A percentile compares a stretch with the other conserved stretches of the same genome.
phyloP scores from a whole-genome alignment of 2,113 vertebrate species.

The Salvelinus namaycush region DNA sequence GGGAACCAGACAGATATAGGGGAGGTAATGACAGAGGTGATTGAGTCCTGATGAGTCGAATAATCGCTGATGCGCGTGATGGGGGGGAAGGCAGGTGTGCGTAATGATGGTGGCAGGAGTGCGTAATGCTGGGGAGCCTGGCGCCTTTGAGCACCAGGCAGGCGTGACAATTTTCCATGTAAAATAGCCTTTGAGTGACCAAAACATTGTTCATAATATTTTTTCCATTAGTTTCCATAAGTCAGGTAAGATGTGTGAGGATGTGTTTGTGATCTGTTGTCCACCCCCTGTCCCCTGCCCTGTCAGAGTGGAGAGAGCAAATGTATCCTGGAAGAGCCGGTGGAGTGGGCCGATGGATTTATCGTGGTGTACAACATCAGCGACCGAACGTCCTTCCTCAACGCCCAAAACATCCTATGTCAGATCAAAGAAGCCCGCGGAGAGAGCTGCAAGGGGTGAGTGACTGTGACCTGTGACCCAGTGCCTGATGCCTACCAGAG shows the following conservation, averaged over 20 bases:
- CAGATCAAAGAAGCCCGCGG: conserved; percentile 59
- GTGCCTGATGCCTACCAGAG: conserved; percentile 28
- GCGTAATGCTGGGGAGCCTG: too few relatives aligned
- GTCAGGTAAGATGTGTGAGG: conserved; percentile 11
- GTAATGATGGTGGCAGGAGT: too few relatives aligned
- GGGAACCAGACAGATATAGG: too few relatives aligned
- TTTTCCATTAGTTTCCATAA: neutral
- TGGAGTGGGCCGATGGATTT: conserved; percentile 66
- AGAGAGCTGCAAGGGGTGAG: conserved; percentile 59
- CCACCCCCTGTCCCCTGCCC: neutral
- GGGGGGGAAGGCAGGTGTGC: too few relatives aligned
- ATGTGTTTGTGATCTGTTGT: conserved; percentile 21
- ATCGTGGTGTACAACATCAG: conserved; percentile 60
- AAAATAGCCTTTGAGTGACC: neutral
- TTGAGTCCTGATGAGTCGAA: too few relatives aligned
- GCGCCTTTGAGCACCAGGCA: too few relatives aligned
- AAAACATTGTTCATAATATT: neutral
- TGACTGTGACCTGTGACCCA: conserved; percentile 29
- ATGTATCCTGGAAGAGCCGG: conserved; percentile 53
- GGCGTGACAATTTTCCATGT: too few relatives aligned
- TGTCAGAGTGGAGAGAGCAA: conserved; percentile 49
- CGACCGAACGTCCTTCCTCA: conserved; percentile 54
- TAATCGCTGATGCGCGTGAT: too few relatives aligned
- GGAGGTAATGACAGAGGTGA: too few relatives aligned
- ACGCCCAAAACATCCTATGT: conserved; percentile 46